Evolutionary conservation across 2,888 invertebrate genomes (phyloP), one percentile per base, ranked within the genome.

Genomic region (Punctoribates punctum): DNA sequence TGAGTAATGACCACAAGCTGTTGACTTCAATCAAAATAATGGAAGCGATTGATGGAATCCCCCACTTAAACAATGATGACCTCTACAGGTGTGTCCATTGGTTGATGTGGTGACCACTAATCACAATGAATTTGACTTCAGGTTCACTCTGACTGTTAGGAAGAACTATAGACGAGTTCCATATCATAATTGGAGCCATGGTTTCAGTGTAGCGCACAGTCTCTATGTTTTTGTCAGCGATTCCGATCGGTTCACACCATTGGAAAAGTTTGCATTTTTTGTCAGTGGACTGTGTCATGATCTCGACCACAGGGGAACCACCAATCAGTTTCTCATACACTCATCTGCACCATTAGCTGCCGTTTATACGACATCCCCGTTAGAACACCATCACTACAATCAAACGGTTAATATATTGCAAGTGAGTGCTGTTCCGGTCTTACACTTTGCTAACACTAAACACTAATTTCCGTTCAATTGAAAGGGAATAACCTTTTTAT

Each of bases 361-460:
- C 34, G 91, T 94, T 83, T 93, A 93, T 83, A 89, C 91, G 46
- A 93, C 93, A 0, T 92, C 92, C 0, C 92, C 93, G 0, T 88
- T 93, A 87, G 93, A 93, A 82, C 92, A 93, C 82, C 93, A 93
- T 82, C 93, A 93, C 83, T 93, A 93, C 83, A 93, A 93, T 82
- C 93, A 92, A 82, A 92, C 93, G 0, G 91, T 93, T 38, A 90
- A 91, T 17, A 93, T 93, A 79, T 85, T 93, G 20, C 93, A 93
- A 79, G 70, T 70, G 23, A 70, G 23, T 70, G 27, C 27, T 60
- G 23, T 25, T 57, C n/a, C 23, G 9, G 13, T 57, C 34, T 8
- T 34, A 34, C 34, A 3, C 1, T 60, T 60, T 15, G 5, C 27
- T 27, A 51, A 51, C 51, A 51, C 9, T 48, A 17, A 48, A 3